phyloP scores from a whole-genome alignment of 2,113 vertebrate species.

The Chamaea fasciata region DNA sequence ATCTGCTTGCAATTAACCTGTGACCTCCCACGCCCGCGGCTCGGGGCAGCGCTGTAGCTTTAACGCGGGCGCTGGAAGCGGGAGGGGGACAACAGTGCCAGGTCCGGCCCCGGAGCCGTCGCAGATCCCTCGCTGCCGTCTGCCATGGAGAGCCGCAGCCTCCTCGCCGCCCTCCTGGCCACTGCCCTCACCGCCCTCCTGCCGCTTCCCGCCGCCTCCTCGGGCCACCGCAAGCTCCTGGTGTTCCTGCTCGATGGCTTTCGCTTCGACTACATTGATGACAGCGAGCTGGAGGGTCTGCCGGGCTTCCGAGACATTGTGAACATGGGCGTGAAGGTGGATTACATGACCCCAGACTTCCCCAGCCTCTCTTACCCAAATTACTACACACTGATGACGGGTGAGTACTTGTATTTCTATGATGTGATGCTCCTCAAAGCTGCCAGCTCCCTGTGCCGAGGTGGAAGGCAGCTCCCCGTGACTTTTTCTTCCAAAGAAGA shows the following conservation, averaged over 20 bases:
- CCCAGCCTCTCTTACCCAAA: conserved; percentile 93
- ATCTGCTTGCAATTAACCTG: background rate
- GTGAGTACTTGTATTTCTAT: conserved; percentile 63
- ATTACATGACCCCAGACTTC: conserved; percentile 93
- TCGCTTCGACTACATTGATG: conserved; percentile 87
- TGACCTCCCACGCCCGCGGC: background rate
- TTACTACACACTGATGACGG: conserved; percentile 95
- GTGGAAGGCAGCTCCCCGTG: background rate
- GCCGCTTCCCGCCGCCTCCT: background rate
- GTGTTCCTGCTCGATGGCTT: conserved; percentile 90
- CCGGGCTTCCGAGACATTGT: conserved; percentile 84
- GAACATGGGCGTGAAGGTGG: conserved; percentile 85
- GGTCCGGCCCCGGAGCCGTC: conserved; percentile 37
- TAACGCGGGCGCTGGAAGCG: conserved; percentile 54
- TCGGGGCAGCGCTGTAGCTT: conserved; percentile 61
- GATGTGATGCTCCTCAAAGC: background rate
- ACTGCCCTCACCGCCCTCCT: conserved; percentile 9
- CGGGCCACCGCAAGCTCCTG: conserved; percentile 74
- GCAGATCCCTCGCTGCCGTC: background rate
- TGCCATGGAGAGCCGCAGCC: conserved; percentile 41
- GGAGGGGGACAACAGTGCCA: conserved; percentile 5
- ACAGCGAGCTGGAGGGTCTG: conserved; percentile 73
- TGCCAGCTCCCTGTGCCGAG: background rate
- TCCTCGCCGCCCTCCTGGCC: conserved; percentile 26
- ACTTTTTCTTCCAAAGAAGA: background rate